These are phyloP conservation scores for Melanargia galathea DNA, from an alignment of 2,888 invertebrate species.

Conservation along the genomic window DNA sequence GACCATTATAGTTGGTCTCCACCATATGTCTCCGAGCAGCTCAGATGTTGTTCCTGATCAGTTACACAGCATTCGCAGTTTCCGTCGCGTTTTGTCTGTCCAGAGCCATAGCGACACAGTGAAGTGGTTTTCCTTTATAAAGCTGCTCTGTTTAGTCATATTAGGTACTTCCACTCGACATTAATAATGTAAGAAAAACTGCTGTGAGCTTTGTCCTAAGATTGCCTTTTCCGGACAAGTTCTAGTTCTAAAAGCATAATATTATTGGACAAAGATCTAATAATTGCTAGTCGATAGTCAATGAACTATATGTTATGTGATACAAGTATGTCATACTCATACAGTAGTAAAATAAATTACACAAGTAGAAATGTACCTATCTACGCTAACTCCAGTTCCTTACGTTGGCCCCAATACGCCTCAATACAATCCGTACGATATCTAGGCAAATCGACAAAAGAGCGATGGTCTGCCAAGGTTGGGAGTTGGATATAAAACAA, in stretches of 20 bases:
- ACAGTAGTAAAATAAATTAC: too few species aligned
- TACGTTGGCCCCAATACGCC: too few species aligned
- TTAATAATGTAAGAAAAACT: constrained; percentile 12
- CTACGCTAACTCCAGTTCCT: too few species aligned
- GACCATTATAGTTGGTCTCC: too few species aligned
- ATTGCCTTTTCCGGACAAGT: constrained; percentile 5
- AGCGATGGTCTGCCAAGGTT: too few species aligned
- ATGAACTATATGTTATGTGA: background rate
- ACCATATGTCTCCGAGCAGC: too few species aligned
- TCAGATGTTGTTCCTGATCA: too few species aligned
- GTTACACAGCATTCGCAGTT: background rate
- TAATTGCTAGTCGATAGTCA: background rate
- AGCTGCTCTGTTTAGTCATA: constrained; percentile 11
- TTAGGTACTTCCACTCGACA: constrained; percentile 1
- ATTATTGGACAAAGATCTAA: constrained; percentile 9
- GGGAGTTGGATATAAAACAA: too few species aligned
- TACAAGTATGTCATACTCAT: background rate
- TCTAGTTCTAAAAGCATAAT: constrained; percentile 12
- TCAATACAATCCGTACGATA: too few species aligned
- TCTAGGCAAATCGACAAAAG: too few species aligned
- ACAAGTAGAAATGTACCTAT: too few species aligned
- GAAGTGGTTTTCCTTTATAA: constrained; percentile 12
- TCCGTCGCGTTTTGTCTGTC: background rate
- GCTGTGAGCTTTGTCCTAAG: constrained; percentile 7
- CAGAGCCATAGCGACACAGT: background rate